A percentile compares a stretch with the other conserved stretches of the same genome.
phyloP scores from a whole-genome alignment of 2,888 invertebrate species.

The Lymantria monacha region DNA sequence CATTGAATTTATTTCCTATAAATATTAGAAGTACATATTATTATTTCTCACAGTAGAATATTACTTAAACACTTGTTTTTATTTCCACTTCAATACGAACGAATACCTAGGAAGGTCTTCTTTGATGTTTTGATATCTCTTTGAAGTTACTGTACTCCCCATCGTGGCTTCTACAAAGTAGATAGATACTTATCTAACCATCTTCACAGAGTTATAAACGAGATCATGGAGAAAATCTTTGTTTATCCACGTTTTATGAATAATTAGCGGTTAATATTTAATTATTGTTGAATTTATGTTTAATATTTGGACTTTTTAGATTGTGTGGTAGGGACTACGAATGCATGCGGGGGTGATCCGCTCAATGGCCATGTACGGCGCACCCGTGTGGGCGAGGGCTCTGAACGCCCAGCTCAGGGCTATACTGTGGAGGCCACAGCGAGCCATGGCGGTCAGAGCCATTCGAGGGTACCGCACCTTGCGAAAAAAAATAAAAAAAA shows the following conservation, averaged over 20 bases:
- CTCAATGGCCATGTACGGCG: no score
- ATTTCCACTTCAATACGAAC: slow-evolving; percentile 8
- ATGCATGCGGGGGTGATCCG: no score
- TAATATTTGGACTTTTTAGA: neutral
- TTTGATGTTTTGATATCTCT: slow-evolving; percentile 30
- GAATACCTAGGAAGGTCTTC: slow-evolving; percentile 11
- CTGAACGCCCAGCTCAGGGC: no score
- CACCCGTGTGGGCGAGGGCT: no score
- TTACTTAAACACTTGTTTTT: neutral
- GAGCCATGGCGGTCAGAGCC: no score
- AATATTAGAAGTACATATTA: no score
- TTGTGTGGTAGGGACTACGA: no score
- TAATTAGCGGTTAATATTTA: slow-evolving; percentile 11
- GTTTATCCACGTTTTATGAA: slow-evolving; percentile 11
- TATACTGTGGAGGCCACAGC: no score
- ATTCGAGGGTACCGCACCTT: no score
- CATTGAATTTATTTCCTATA: neutral
- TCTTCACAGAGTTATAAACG: slow-evolving; percentile 19
- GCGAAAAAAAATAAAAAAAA: no score
- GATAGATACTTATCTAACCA: slow-evolving; percentile 13
- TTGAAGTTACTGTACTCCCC: slow-evolving; percentile 18
- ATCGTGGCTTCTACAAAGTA: slow-evolving; percentile 13
- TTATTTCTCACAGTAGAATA: neutral
- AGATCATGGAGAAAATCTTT: slow-evolving; percentile 5
- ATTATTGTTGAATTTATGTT: slow-evolving; percentile 14